These are phyloP conservation scores for Formica selysi DNA, from an alignment of 1,140 invertebrate species.

Conservation along the genomic window DNA sequence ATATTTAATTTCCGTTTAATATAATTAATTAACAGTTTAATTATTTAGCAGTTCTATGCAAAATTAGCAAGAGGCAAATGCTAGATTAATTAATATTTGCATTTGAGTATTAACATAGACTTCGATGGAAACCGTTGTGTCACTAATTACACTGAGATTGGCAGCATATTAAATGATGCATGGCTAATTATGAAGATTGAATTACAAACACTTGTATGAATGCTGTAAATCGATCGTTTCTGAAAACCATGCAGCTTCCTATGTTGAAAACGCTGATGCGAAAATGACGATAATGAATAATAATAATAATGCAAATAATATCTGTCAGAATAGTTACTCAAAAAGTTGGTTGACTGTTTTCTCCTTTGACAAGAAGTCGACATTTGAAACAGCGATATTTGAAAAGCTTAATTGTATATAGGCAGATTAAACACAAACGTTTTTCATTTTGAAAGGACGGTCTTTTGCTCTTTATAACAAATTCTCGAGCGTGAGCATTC, in stretches of 20 bases:
- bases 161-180: conserved; percentile 37
- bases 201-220: conserved; percentile 12
- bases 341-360: conserved; percentile 2
- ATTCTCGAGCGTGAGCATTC: conserved; percentile 45
- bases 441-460: conserved; percentile 15
- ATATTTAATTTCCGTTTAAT: neutral
- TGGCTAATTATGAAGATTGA: conserved; percentile 44
- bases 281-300: neutral
- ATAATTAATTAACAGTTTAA: neutral
- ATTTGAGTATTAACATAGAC: conserved; percentile 38
- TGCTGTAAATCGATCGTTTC: conserved; percentile 14
- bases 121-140: conserved; percentile 29
- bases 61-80: conserved; percentile 25
- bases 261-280: neutral
- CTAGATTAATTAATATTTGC: conserved; percentile 50
- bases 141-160: conserved; percentile 50
- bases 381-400: neutral
- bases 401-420: conserved; percentile 25
- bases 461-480: conserved; percentile 12
- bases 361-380: conserved; percentile 10
- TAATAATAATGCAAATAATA: neutral
- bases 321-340: neutral
- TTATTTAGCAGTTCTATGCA: neutral
- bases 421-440: conserved; percentile 21
- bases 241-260: neutral